These are phyloP conservation scores for Paragorgia papillata DNA, from an alignment of 92 coral and sea anemone genomes.

Conservation along the genomic window DNA sequence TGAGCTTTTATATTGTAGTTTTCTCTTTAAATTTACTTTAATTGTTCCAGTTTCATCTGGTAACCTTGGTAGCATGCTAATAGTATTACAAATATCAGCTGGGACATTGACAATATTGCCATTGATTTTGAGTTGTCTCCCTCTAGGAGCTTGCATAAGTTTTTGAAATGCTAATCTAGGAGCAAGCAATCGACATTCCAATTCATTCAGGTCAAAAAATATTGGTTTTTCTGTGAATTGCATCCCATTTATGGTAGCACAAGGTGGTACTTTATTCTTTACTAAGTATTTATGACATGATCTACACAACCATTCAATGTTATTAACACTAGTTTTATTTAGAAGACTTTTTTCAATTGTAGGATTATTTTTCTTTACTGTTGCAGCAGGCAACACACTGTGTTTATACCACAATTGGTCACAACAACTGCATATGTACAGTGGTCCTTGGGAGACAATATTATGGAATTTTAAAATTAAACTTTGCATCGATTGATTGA, in stretches of 20 bases:
- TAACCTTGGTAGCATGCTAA: slow-evolving; percentile 61
- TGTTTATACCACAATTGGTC: slow-evolving; percentile 9
- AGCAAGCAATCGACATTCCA: too few relatives aligned
- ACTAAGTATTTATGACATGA: slow-evolving; percentile 49
- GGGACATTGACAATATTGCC: slow-evolving; percentile 48
- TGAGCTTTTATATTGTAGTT: slow-evolving; percentile 74
- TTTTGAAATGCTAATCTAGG: too few relatives aligned
- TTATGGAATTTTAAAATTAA: too few relatives aligned
- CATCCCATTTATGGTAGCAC: slow-evolving; percentile 58
- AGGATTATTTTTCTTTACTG: too few relatives aligned
- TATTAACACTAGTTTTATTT: too few relatives aligned
- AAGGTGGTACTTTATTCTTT: slow-evolving; percentile 52
- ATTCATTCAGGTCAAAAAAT: too few relatives aligned
- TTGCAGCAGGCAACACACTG: too few relatives aligned
- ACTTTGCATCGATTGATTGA: too few relatives aligned
- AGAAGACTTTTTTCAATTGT: too few relatives aligned
- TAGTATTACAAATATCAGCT: slow-evolving; percentile 51
- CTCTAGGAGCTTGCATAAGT: too few relatives aligned
- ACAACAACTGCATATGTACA: slow-evolving; percentile 19
- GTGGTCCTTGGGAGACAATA: slow-evolving; percentile 4
- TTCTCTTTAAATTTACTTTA: too few relatives aligned
- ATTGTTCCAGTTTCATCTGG: too few relatives aligned
- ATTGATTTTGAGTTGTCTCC: slow-evolving; percentile 44
- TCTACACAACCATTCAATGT: slow-evolving; percentile 57
- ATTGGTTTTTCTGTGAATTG: slow-evolving; percentile 30